phyloP scores from a whole-genome alignment of 2,888 invertebrate genomes.

The Ochropleura plecta region DNA sequence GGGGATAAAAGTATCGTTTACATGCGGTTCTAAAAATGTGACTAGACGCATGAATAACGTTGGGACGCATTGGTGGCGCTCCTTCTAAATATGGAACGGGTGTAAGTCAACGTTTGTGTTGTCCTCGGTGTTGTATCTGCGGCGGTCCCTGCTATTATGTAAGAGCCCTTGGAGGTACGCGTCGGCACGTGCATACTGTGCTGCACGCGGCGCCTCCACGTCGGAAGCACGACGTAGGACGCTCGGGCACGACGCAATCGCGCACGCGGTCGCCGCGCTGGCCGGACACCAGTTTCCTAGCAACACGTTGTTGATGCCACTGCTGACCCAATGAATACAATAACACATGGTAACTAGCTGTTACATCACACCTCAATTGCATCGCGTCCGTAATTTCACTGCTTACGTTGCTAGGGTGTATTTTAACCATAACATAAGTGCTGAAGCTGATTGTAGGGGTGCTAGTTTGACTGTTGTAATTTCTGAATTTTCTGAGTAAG shows the following conservation, averaged over 20 bases:
- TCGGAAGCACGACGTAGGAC: slow-evolving; percentile 79
- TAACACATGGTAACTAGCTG: slow-evolving; percentile 86
- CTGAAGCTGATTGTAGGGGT: slow-evolving; percentile 61
- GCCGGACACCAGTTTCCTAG: slow-evolving; percentile 87
- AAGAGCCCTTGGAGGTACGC: slow-evolving; percentile 81
- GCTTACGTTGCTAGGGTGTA: slow-evolving; percentile 81
- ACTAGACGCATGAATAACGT: slow-evolving; percentile 82
- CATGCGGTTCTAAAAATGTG: slow-evolving; percentile 89
- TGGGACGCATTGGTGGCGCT: slow-evolving; percentile 85
- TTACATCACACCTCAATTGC: slow-evolving; percentile 86
- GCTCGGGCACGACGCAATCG: slow-evolving; percentile 75
- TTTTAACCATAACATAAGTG: slow-evolving; percentile 77
- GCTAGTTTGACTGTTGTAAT: slow-evolving; percentile 44
- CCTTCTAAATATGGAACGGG: slow-evolving; percentile 89
- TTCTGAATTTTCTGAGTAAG: slow-evolving; percentile 67
- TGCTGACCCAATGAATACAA: slow-evolving; percentile 88
- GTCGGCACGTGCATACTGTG: slow-evolving; percentile 81
- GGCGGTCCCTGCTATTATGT: slow-evolving; percentile 83
- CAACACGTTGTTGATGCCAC: slow-evolving; percentile 89
- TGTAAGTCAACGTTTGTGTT: slow-evolving; percentile 79
- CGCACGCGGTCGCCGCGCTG: slow-evolving; percentile 78
- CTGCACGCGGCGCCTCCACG: slow-evolving; percentile 88
- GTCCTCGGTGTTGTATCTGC: slow-evolving; percentile 75
- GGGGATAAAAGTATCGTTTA: slow-evolving; percentile 84
- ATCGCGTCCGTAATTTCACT: slow-evolving; percentile 72